Conservation (phyloP, 2,113 vertebrate species). For the Thunnus maccoyii region DNA sequence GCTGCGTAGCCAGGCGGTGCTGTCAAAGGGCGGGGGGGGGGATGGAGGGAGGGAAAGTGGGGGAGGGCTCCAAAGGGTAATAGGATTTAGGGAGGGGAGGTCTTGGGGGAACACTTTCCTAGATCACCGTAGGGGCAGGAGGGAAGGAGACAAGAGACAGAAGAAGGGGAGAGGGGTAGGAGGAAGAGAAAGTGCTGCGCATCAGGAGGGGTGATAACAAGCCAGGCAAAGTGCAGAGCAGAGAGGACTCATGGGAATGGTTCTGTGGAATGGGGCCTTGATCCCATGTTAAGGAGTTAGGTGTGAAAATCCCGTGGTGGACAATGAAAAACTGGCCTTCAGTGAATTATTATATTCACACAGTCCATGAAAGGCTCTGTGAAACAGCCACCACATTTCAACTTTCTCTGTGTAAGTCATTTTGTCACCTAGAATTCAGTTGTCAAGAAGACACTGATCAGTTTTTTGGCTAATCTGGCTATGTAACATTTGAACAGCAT, state of each 20-base stretch:
- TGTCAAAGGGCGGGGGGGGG: constrained; percentile 88
- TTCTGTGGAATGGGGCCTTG: constrained; percentile 37
- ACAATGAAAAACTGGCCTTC: constrained; percentile 5
- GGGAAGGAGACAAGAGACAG: constrained; percentile 40
- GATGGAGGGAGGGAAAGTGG: constrained; percentile 84
- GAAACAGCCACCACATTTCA: not conserved
- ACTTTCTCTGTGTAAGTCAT: too few relatives aligned
- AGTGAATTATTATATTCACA: not conserved
- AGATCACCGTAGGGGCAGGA: constrained; percentile 58
- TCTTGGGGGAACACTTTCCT: constrained; percentile 95
- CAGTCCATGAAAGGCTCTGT: not conserved
- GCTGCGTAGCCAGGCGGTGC: constrained; percentile 91
- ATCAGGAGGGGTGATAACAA: constrained; percentile 74
- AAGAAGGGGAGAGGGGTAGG: constrained; percentile 62
- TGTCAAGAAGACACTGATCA: too few relatives aligned
- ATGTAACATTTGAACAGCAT: too few relatives aligned
- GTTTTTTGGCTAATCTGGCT: too few relatives aligned
- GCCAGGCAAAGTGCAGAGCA: constrained; percentile 73
- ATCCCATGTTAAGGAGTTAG: constrained; percentile 6
- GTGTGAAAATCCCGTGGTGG: constrained; percentile 1
- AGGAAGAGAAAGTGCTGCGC: constrained; percentile 67
- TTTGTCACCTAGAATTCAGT: too few relatives aligned
- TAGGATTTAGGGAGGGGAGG: constrained; percentile 98
- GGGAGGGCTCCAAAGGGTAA: constrained; percentile 91
- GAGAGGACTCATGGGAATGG: constrained; percentile 47